These are phyloP conservation scores for Trogon surrucura DNA, from an alignment of 2,113 vertebrate genomes.

Conservation along the genomic window DNA sequence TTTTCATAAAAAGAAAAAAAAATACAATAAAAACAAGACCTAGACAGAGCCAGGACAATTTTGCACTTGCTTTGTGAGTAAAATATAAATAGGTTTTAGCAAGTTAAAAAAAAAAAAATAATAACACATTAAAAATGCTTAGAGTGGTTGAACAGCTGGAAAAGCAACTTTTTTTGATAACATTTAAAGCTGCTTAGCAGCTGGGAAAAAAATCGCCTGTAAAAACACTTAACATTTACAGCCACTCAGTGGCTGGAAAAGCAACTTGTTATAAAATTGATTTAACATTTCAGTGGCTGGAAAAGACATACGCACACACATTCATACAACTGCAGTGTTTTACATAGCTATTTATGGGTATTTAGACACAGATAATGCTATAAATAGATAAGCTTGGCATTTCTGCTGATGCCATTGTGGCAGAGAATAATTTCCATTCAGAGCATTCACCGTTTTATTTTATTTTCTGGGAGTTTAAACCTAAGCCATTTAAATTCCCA, in stretches of 20 bases:
- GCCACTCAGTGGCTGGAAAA: slow-evolving; percentile 81
- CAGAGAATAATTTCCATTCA: slow-evolving; percentile 57
- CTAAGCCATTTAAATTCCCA: slow-evolving; percentile 65
- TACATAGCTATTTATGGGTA: slow-evolving; percentile 71
- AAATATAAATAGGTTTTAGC: slow-evolving; percentile 82
- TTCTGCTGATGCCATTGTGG: slow-evolving; percentile 28
- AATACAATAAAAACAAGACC: slow-evolving; percentile 79
- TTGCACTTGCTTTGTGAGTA: slow-evolving; percentile 81
- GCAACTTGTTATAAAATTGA: slow-evolving; percentile 82
- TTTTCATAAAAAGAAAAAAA: slow-evolving; percentile 50
- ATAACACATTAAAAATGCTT: slow-evolving; percentile 72
- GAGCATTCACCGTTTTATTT: slow-evolving; percentile 23
- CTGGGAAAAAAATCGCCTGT: slow-evolving; percentile 79
- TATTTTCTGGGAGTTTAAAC: slow-evolving; percentile 60
- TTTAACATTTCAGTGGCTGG: slow-evolving; percentile 79
- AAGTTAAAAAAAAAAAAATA: slow-evolving; percentile 66
- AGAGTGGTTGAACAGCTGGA: slow-evolving; percentile 77
- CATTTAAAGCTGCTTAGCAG: slow-evolving; percentile 78
- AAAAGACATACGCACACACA: slow-evolving; percentile 74
- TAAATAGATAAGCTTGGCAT: slow-evolving; percentile 58
- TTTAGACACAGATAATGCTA: slow-evolving; percentile 56
- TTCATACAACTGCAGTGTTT: slow-evolving; percentile 52
- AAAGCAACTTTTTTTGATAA: slow-evolving; percentile 71
- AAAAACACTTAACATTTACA: slow-evolving; percentile 85
- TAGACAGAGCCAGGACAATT: slow-evolving; percentile 73